Base-by-base conservation (phyloP, 2,113 vertebrate genomes). In the Pitta sordida region DNA sequence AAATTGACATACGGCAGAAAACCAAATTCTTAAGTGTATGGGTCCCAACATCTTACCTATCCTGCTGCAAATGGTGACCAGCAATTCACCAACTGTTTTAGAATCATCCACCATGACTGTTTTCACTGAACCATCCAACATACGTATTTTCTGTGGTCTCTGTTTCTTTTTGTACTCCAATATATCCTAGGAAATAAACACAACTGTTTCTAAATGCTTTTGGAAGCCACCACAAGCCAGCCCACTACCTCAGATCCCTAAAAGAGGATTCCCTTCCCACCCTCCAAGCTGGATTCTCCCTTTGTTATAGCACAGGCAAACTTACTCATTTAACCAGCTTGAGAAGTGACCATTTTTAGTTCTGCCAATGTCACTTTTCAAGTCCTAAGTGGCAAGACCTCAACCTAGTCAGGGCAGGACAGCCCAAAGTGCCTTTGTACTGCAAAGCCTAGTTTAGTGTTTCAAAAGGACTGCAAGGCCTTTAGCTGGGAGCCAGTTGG, bases 51-150 rank as follows among this genome's bases (percentile, higher is more conserved):
- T 10, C 97, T 96, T 90, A 99, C 99, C 99, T 98, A 99, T 99
- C 92, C 99, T 98, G 92, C 99, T 99, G 97, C 99, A 99, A 89
- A 99, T 99, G 43, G 99, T 99, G 73, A 99, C 99, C 49, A 99
- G 98, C 68, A 99, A 97, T 97, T 99, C 99, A 19, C 99, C 99
- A 1, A 99, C 99, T 0, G 99, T 99, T 98, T 99, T 99, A 7
- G 99, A 99, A 95, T 99, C 99, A 23, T 99, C 99, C 96, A 99
- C 99, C 99, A 99, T 99, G 78, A 99, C 99, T 10, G 99, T 99
- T 97, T 99, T 99, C 71, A 99, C 98, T 3, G 99, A 98, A 6
- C 99, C 99, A 76, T 99, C 99, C 94, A 99, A 96, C 99, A 99
- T 99, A 68, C 99, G 99, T 86, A 99, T 99, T 97, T 99, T 99